These are phyloP conservation scores for Rhinoderma darwinii DNA, from an alignment of 2,113 vertebrate genomes.

Conservation along the genomic window DNA sequence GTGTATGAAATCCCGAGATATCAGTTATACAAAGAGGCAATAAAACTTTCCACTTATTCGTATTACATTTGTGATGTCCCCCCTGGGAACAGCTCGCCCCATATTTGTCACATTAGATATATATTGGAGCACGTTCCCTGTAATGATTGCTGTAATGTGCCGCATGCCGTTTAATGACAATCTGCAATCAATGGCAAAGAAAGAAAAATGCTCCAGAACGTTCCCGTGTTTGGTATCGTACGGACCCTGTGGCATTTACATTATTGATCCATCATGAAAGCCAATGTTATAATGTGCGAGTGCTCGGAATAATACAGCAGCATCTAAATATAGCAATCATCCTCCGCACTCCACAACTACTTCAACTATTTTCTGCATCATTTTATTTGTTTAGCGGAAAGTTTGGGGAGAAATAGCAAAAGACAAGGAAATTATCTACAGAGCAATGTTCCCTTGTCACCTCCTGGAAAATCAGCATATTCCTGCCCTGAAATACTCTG, in stretches of 20 bases:
- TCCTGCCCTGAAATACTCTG: no score
- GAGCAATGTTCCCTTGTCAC: no score
- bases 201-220: not conserved
- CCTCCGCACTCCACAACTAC: not conserved
- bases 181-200: slow-evolving; percentile 29
- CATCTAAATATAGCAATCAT: slow-evolving; percentile 22
- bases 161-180: slow-evolving; percentile 39
- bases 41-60: slow-evolving; percentile 11
- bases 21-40: slow-evolving; percentile 31
- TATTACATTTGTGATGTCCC: slow-evolving; percentile 31
- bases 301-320: not conserved
- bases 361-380: not conserved
- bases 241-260: slow-evolving; percentile 17
- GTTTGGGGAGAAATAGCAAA: not conserved
- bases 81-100: slow-evolving; percentile 12
- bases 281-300: slow-evolving; percentile 12
- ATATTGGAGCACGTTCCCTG: slow-evolving; percentile 23
- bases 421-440: not conserved
- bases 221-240: slow-evolving; percentile 36
- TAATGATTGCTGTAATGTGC: slow-evolving; percentile 20
- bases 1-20: not conserved
- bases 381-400: not conserved
- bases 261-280: slow-evolving; percentile 42
- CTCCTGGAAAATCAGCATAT: no score
- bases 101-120: slow-evolving; percentile 54